phyloP scores from a whole-genome alignment of 2,888 invertebrate species.

The Oasisia sp. region DNA sequence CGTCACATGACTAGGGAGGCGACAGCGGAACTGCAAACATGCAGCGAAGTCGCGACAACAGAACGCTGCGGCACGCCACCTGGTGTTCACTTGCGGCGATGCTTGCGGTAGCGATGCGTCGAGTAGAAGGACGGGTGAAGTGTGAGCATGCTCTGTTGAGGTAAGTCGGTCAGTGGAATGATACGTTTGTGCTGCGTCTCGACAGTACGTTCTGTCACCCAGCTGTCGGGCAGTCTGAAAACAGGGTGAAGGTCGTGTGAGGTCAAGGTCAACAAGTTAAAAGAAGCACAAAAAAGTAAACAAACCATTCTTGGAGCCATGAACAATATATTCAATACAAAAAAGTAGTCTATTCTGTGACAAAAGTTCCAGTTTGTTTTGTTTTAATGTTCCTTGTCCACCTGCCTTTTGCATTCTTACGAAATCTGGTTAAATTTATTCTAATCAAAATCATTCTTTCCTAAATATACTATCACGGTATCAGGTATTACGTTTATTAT shows the following conservation, averaged over 20 bases:
- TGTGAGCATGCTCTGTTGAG: neutral
- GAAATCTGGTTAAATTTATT: no score
- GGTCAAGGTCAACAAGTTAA: neutral
- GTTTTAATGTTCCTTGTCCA: no score
- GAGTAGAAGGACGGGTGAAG: neutral
- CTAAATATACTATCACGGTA: no score
- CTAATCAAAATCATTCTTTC: no score
- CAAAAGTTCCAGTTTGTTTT: no score
- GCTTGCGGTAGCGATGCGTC: neutral
- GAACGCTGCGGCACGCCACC: neutral
- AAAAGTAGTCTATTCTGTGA: no score
- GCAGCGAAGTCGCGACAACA: neutral
- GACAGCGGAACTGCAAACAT: neutral
- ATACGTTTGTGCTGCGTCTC: conserved; percentile 3
- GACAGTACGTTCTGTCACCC: neutral
- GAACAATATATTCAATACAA: no score
- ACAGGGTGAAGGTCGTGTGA: neutral
- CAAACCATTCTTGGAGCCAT: no score
- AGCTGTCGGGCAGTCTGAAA: conserved; percentile 17
- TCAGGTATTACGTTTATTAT: neutral
- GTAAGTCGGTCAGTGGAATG: conserved; percentile 17
- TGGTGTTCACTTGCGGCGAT: conserved; percentile 13
- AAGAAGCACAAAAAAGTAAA: neutral
- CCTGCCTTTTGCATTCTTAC: no score
- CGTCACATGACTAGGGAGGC: neutral